Evolutionary conservation across 2,113 vertebrate genomes (phyloP).

Genomic region (Sylvietta virens): DNA sequence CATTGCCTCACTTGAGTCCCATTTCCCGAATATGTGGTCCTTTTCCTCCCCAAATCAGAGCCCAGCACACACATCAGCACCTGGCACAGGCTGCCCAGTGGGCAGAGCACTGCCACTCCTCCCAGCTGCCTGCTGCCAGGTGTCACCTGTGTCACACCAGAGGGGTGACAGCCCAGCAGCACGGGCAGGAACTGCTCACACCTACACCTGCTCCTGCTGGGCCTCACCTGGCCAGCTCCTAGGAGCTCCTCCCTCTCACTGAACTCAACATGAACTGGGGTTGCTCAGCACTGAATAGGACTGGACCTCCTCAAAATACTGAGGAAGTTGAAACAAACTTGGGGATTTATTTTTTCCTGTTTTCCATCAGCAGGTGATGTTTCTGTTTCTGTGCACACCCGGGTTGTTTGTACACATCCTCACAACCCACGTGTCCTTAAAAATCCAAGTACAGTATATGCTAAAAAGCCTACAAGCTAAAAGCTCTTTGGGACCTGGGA

Average conservation of each 20-base stretch:
- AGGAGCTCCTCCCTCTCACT: neutral
- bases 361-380: neutral
- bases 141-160: neutral
- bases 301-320: neutral
- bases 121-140: neutral
- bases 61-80: rapidly evolving
- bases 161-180: slow-evolving; percentile 17
- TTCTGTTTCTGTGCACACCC: neutral
- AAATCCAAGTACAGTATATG: neutral
- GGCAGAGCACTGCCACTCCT: neutral
- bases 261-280: neutral
- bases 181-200: slow-evolving; percentile 18
- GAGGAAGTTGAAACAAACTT: neutral
- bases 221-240: neutral
- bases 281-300: neutral
- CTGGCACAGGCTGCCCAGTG: neutral
- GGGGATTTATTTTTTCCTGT: neutral
- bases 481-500: neutral
- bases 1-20: neutral
- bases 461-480: neutral
- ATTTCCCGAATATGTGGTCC: rapidly evolving
- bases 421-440: neutral
- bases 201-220: neutral
- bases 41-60: neutral
- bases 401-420: neutral